Base-by-base conservation (phyloP, 2,797 vertebrate genomes). In the Gymnopithys bicolor region DNA sequence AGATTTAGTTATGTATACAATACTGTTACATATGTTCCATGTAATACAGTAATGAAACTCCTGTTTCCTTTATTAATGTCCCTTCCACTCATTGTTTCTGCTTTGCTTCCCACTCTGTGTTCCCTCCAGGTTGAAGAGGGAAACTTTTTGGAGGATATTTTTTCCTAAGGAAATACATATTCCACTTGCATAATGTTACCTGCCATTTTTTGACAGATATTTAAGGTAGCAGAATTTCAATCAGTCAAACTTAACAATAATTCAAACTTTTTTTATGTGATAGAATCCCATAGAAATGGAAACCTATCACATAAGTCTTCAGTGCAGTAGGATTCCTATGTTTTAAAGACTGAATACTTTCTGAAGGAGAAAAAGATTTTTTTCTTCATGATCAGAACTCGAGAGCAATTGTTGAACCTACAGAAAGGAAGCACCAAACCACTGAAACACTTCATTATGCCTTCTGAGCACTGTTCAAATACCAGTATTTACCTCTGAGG, bases 401-500 rank as follows among this genome's bases (percentile, higher is more conserved):
- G 81, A 53, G 6, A 84, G 62, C 28, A 83, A 67, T 56, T 69
- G 51, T 45, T 69, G 56, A 90, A 28, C 23, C 48, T 39, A 33
- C 49, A 77, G 48, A 75, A 93, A 49, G 3, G n/a, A 95, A 93
- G 59, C 70, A 63, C 2, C 0, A n/a, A 87, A 69, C 32, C 74
- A 87, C 75, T 85, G 51, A 85, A 96, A 56, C 49, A 71, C 76
- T 95, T 85, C 75, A 94, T 96, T 92, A 94, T 18, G 58, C 75
- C 74, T 93, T 78, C 84, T 48, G 74, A 95, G 91, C 56, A 62
- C 64, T 90, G 51, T 66, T 90, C 90, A 94, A 93, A 95, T 39
- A 95, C 22, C 53, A 83, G 19, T 91, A 84, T 97, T 95, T 96
- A 90, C 93, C 84, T 94, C 91, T 66, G 96, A 90, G 86, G 74